Base-by-base conservation (phyloP, 2,888 invertebrate genomes). In the Leucania comma region DNA sequence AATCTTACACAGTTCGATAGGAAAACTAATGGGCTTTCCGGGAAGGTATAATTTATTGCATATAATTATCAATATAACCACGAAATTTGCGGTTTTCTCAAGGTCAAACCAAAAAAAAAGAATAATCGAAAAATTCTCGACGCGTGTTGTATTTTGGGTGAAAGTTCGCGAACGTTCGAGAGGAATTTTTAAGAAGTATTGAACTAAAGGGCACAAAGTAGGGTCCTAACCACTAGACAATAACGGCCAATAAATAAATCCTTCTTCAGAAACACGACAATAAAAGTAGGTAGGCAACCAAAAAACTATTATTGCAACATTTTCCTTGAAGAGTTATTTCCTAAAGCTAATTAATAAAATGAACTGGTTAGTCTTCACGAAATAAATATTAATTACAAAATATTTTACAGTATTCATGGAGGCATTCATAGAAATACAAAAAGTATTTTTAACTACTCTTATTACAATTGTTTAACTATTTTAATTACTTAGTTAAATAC, bases 391-490 rank as follows among this genome's bases (percentile, higher is more conserved):
- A 50, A 35, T 62, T 24, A 1, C 14, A 53, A 4, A 26, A 61
- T 24, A 29, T 67, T 14, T 51, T 22, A 64, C 22, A 48, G 32
- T 42, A 35, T 35, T 12, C 17, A 53, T 24, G 38, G 20, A 35
- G 20, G 17, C 29, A 58, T 22, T 56, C 35, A 3, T 10, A 22
- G 17, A 38, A 20, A 35, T 46, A 65, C 29, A 20, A 3, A 20
- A 24, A 58, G 8, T 53, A 80, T 69, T 69, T 65, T 35, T 50
- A 75, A 38, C 59, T 75, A 75, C 75, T 46, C 51, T 22, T 51
- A 54, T 35, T 56, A 56, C 32, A 42, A n/a, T 32, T 29, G 50
- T 62, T 46, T 46, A 68, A 63, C n/a, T 24, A 60, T 69, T 60
- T 69, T 4, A 50, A 69, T 75, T 56, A 24, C 17, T 17, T 57